phyloP scores from a whole-genome alignment of 2,888 invertebrate genomes.

The Sisyra terminalis region DNA sequence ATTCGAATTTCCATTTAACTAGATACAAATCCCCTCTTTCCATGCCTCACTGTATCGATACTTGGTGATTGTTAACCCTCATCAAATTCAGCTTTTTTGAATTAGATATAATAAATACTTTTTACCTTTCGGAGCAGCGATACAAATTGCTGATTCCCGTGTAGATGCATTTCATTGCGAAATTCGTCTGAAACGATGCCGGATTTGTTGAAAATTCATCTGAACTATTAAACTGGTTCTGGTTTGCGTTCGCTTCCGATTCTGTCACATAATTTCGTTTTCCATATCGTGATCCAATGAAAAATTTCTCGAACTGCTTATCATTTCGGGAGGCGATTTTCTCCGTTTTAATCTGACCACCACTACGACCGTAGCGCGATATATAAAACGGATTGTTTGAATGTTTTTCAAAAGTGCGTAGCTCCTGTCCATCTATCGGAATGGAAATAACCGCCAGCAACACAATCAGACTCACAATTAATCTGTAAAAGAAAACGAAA shows the following conservation, averaged over 20 bases:
- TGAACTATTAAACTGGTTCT: background rate
- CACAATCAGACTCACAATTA: too few relatives aligned
- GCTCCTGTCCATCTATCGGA: too few relatives aligned
- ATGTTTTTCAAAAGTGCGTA: too few relatives aligned
- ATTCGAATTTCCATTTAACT: too few relatives aligned
- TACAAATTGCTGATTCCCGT: conserved; percentile 33
- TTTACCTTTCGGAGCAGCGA: conserved; percentile 32
- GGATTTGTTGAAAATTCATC: background rate
- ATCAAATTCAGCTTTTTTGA: too few relatives aligned
- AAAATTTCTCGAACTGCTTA: conserved; percentile 6
- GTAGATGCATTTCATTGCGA: conserved; percentile 25
- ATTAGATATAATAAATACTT: conserved; percentile 6
- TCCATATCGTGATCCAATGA: conserved; percentile 7
- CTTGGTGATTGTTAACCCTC: too few relatives aligned
- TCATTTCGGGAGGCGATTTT: conserved; percentile 5
- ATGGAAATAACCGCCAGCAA: too few relatives aligned
- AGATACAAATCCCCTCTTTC: too few relatives aligned
- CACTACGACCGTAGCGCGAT: conserved; percentile 1
- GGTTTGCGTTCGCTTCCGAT: background rate
- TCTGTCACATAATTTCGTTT: conserved; percentile 5
- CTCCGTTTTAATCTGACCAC: background rate
- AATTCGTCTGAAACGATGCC: background rate
- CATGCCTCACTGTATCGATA: too few relatives aligned
- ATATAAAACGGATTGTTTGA: background rate
- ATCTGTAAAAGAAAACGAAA: too few relatives aligned